phyloP scores from a whole-genome alignment of 92 coral and sea anemone genomes.

The Heliopora coerulea region DNA sequence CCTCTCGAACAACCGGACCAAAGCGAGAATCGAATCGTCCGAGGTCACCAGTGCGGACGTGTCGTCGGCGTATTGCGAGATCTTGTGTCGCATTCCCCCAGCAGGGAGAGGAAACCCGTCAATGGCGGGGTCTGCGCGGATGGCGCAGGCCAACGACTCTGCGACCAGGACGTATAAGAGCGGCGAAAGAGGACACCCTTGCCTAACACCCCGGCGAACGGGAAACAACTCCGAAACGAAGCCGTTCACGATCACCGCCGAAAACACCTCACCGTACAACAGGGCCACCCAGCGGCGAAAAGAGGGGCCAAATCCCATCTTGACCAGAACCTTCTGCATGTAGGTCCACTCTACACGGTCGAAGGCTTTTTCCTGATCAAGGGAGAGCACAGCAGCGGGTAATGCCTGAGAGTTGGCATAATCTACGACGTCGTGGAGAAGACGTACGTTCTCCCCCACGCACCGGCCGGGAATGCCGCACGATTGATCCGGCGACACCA shows the following conservation, averaged over 20 bases:
- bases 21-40: constrained; percentile 30
- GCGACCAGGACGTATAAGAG: constrained; percentile 41
- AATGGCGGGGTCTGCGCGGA: constrained; percentile 40
- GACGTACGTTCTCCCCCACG: constrained; percentile 33
- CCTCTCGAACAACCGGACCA: constrained; percentile 26
- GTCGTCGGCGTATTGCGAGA: constrained; percentile 56
- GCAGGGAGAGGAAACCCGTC: constrained; percentile 38
- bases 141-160: constrained; percentile 45
- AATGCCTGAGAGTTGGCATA: constrained; percentile 3
- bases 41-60: constrained; percentile 45
- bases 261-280: constrained; percentile 29
- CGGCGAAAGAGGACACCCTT: constrained; percentile 62
- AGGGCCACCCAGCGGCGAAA: constrained; percentile 50
- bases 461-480: constrained; percentile 43
- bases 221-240: constrained; percentile 37
- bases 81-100: background rate
- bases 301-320: constrained; percentile 52
- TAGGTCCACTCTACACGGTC: constrained; percentile 64
- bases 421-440: constrained; percentile 36
- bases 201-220: constrained; percentile 53
- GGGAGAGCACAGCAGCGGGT: constrained; percentile 15
- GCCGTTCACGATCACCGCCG: constrained; percentile 56
- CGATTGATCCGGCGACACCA: constrained; percentile 37
- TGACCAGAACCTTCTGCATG: constrained; percentile 3
- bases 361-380: constrained; percentile 51